phyloP scores from a whole-genome alignment of 1,140 invertebrate genomes.

The Phymorhynchus buccinoides region DNA sequence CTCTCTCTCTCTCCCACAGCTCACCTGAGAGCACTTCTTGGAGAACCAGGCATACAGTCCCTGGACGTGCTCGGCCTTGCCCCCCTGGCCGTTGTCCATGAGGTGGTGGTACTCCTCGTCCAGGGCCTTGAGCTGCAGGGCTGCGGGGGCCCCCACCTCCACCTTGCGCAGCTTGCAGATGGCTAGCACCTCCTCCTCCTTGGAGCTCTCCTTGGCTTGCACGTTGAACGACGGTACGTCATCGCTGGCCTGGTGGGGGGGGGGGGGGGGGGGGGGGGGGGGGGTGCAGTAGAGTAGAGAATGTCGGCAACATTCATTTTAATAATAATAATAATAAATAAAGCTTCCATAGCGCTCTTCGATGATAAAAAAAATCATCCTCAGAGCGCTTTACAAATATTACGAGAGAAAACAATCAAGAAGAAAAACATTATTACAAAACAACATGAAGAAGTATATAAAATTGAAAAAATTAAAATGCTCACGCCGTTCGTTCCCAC shows the following conservation, averaged over 20 bases:
- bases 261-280: neutral
- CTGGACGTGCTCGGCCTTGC: constrained; percentile 69
- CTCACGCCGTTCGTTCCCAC: too few species aligned
- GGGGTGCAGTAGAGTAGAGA: neutral
- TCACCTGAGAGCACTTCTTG: constrained; percentile 71
- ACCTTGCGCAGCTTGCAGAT: constrained; percentile 70
- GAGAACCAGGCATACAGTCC: constrained; percentile 69
- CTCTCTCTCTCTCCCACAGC: neutral
- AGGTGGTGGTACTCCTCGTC: constrained; percentile 71
- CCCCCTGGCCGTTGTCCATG: constrained; percentile 63
- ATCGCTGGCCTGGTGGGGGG: constrained; percentile 52
- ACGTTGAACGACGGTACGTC: constrained; percentile 64
- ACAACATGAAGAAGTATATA: too few species aligned
- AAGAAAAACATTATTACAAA: too few species aligned
- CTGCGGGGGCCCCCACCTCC: constrained; percentile 60
- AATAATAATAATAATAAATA: too few species aligned
- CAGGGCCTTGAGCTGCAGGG: constrained; percentile 70
- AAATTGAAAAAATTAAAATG: too few species aligned
- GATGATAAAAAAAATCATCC: too few species aligned
- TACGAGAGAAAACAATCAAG: too few species aligned
- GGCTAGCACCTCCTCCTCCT: constrained; percentile 70
- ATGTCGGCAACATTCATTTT: too few species aligned
- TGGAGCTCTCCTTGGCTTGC: constrained; percentile 70
- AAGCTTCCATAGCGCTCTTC: too few species aligned
- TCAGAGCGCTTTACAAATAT: too few species aligned